Evolutionary conservation across 1,140 invertebrate species (phyloP).

Genomic region (Tachypleus tridentatus): DNA sequence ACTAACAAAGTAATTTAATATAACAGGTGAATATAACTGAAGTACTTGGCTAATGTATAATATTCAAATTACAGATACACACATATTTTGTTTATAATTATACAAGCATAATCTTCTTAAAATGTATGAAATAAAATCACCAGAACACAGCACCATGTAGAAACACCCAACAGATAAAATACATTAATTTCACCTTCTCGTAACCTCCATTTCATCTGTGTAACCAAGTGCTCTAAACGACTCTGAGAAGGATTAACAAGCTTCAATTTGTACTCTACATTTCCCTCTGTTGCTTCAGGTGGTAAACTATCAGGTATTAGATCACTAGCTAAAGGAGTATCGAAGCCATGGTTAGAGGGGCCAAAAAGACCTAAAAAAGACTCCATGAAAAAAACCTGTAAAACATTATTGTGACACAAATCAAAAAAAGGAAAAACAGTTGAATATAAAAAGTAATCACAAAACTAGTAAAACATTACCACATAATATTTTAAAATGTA

Average conservation of each 20-base stretch:
- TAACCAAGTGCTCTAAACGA: conserved; percentile 64
- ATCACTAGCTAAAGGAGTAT: conserved; percentile 11
- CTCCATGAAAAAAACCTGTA: conserved; percentile 42
- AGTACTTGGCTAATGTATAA: no score
- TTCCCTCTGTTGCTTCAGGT: conserved; percentile 78
- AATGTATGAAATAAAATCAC: background rate
- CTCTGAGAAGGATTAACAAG: conserved; percentile 74
- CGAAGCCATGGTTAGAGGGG: conserved; percentile 36
- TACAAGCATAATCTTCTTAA: conserved; percentile 31
- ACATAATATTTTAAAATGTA: no score
- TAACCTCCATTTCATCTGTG: conserved; percentile 60
- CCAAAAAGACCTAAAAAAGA: conserved; percentile 66
- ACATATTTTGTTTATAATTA: background rate
- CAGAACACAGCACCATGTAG: background rate
- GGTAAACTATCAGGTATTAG: conserved; percentile 46
- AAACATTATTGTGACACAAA: no score
- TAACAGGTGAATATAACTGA: no score
- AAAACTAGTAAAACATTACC: no score
- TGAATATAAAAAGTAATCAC: no score
- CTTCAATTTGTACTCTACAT: conserved; percentile 86
- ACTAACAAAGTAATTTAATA: no score
- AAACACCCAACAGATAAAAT: background rate
- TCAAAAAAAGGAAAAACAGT: no score
- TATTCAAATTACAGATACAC: background rate
- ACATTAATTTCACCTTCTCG: conserved; percentile 43